These are phyloP conservation scores for Enteromius unitaeniatus DNA, from an alignment of 2,797 vertebrate species.

Conservation along the genomic window DNA sequence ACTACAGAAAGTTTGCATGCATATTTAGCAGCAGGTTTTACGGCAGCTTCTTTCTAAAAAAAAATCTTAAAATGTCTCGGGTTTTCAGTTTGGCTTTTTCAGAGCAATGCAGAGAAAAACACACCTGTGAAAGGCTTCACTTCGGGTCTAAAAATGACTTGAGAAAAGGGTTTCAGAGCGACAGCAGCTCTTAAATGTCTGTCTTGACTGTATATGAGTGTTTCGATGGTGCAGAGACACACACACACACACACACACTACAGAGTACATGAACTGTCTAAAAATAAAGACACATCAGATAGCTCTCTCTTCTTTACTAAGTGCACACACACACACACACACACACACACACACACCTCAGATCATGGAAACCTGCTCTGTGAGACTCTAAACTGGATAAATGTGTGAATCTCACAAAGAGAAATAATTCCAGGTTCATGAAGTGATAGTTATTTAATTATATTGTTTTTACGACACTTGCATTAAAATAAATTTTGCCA, in stretches of 20 bases:
- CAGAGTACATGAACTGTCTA: background rate
- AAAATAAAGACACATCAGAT: slow-evolving; percentile 5
- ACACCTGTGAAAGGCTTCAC: background rate
- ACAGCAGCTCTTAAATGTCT: slow-evolving; percentile 7
- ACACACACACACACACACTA: background rate
- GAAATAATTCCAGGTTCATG: too few species aligned
- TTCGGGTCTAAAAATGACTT: slow-evolving; percentile 1
- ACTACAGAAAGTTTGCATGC: slow-evolving; percentile 1
- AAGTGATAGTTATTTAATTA: too few species aligned
- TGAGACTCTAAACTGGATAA: too few species aligned
- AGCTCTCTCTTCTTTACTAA: background rate
- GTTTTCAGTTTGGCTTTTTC: background rate
- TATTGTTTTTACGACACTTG: too few species aligned
- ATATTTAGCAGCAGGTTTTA: slow-evolving; percentile 19
- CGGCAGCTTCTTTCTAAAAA: background rate
- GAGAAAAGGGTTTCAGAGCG: background rate
- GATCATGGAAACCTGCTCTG: too few species aligned
- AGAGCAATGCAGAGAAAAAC: background rate
- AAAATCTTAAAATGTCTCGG: background rate
- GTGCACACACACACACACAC: background rate
- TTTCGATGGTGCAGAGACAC: slow-evolving; percentile 2
- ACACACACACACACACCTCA: background rate
- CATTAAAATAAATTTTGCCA: too few species aligned
- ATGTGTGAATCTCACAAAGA: too few species aligned
- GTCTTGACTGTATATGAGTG: slow-evolving; percentile 2